Evolutionary conservation across 2,888 invertebrate genomes (phyloP).

Genomic region (Timandra comae): DNA sequence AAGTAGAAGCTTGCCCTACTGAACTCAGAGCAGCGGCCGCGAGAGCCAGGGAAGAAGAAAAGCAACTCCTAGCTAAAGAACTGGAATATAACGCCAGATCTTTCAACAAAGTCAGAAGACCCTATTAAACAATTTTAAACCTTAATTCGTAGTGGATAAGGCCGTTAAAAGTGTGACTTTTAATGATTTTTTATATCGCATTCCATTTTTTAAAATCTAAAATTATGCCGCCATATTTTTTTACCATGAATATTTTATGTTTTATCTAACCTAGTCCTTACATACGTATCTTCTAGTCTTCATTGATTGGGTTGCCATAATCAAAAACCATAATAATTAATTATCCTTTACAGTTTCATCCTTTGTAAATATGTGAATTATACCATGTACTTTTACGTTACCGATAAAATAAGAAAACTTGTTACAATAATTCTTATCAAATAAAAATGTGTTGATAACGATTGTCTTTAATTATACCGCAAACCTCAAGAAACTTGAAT

Average conservation of each 20-base stretch:
- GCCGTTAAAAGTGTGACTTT: conserved; percentile 3
- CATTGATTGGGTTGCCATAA: too few relatives aligned
- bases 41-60: conserved; percentile 41
- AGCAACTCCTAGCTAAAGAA: conserved; percentile 44
- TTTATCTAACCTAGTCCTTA: too few relatives aligned
- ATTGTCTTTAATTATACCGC: conserved; percentile 4
- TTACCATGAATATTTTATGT: too few relatives aligned
- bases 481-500: conserved; percentile 22
- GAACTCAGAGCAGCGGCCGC: conserved; percentile 48
- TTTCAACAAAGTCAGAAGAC: conserved; percentile 5
- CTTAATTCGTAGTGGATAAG: too few relatives aligned
- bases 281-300: too few relatives aligned
- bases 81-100: conserved; percentile 29
- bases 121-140: conserved; percentile 25
- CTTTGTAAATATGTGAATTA: not conserved
- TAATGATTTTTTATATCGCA: not conserved
- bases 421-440: conserved; percentile 5
- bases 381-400: conserved; percentile 6
- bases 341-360: not conserved
- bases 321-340: too few relatives aligned
- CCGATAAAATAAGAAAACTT: conserved; percentile 11
- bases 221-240: too few relatives aligned
- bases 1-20: conserved; percentile 83
- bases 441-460: conserved; percentile 10
- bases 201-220: not conserved